Evolutionary conservation across 2,888 invertebrate species (phyloP).

Genomic region (Ochropleura plecta): DNA sequence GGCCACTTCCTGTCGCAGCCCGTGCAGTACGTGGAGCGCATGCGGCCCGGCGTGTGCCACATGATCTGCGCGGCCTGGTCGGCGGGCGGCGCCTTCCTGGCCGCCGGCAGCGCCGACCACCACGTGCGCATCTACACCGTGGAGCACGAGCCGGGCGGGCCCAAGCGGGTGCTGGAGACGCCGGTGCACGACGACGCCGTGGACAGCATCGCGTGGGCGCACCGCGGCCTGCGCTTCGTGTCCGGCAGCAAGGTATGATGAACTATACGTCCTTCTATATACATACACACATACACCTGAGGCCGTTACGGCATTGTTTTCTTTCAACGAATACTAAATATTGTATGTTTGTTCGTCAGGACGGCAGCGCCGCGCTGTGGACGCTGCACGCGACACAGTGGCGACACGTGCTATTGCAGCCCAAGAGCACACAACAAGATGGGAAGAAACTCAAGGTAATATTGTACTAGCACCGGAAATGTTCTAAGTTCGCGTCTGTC

Average conservation of each 20-base stretch:
- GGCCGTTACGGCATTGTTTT: too few relatives aligned
- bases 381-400: conserved; percentile 97
- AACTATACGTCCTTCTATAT: neutral
- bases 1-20: conserved; percentile 93
- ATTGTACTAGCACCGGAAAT: neutral
- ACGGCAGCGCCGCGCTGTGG: conserved; percentile 98
- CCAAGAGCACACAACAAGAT: conserved; percentile 64
- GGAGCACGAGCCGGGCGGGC: conserved; percentile 90
- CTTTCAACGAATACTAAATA: neutral
- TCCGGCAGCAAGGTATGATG: conserved; percentile 94
- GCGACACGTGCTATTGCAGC: conserved; percentile 93
- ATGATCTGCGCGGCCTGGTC: conserved; percentile 95
- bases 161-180: conserved; percentile 92
- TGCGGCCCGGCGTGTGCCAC: conserved; percentile 98
- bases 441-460: conserved; percentile 78
- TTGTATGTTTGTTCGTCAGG: conserved; percentile 77
- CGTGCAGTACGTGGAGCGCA: conserved; percentile 96
- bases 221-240: conserved; percentile 96
- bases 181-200: conserved; percentile 97
- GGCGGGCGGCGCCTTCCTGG: conserved; percentile 92
- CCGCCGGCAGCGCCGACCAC: conserved; percentile 98
- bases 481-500: too few relatives aligned
- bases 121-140: conserved; percentile 97
- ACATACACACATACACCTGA: neutral
- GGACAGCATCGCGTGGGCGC: conserved; percentile 99